Evolutionary conservation across 2,113 vertebrate species (phyloP).

Genomic region (Hippocampus mohnikei): DNA sequence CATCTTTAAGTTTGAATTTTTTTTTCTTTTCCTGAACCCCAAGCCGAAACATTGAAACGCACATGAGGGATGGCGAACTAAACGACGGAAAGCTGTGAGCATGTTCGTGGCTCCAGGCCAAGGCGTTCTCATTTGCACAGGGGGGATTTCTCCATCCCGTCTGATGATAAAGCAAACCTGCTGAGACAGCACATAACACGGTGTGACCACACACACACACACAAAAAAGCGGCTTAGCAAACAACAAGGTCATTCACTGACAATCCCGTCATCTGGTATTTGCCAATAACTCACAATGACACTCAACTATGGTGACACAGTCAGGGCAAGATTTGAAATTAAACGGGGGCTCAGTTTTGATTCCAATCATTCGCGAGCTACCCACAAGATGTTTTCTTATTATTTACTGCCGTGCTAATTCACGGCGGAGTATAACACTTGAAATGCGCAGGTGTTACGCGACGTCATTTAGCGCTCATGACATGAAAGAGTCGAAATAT

Average conservation of each 20-base stretch:
- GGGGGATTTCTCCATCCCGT: slow-evolving; percentile 38
- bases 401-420: too few species aligned
- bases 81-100: slow-evolving; percentile 14
- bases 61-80: slow-evolving; percentile 16
- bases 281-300: not conserved
- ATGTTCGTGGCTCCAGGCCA: slow-evolving; percentile 27
- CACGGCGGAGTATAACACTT: too few species aligned
- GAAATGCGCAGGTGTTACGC: not conserved
- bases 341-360: too few species aligned
- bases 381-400: not conserved
- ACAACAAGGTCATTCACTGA: slow-evolving; percentile 7
- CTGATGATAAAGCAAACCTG: slow-evolving; percentile 38
- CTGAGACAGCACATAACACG: slow-evolving; percentile 46
- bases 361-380: too few species aligned
- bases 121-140: slow-evolving; percentile 43
- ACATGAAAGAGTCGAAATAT: not conserved
- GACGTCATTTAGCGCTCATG: not conserved
- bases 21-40: not conserved
- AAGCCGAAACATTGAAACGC: not conserved
- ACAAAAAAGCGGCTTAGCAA: slow-evolving; percentile 17
- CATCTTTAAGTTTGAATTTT: not conserved
- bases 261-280: not conserved
- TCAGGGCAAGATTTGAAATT: not conserved
- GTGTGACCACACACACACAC: slow-evolving; percentile 1
- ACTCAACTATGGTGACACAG: not conserved